phyloP scores from a whole-genome alignment of 1,140 invertebrate genomes.

The Drosophila micromelanica region DNA sequence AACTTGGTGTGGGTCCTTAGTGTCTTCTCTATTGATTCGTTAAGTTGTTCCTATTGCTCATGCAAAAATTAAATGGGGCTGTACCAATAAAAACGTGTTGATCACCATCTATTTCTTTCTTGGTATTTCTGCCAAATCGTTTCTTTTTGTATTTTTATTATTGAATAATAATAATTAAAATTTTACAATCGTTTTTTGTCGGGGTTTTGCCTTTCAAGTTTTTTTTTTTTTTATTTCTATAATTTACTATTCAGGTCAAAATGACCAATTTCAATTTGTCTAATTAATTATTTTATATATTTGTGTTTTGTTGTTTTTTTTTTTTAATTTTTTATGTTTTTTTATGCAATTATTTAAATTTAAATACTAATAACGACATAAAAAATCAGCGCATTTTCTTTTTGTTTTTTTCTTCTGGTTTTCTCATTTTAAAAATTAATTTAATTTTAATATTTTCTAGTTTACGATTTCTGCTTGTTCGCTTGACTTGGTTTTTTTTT shows the following conservation, averaged over 20 bases:
- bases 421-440: constrained; percentile 76
- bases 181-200: constrained; percentile 79
- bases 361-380: constrained; percentile 84
- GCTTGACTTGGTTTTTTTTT: constrained; percentile 62
- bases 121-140: constrained; percentile 73
- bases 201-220: constrained; percentile 42
- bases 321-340: constrained; percentile 44
- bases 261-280: constrained; percentile 81
- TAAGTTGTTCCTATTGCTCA: background rate
- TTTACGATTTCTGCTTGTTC: constrained; percentile 71
- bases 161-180: constrained; percentile 84
- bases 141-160: constrained; percentile 80
- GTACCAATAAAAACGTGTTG: constrained; percentile 22
- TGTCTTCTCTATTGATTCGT: background rate
- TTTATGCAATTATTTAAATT: constrained; percentile 81
- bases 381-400: constrained; percentile 79
- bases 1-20: background rate
- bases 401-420: constrained; percentile 58
- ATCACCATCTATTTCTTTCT: constrained; percentile 10
- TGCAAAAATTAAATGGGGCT: background rate
- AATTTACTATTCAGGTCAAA: constrained; percentile 81
- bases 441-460: constrained; percentile 80
- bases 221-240: constrained; percentile 63
- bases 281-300: constrained; percentile 60
- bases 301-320: constrained; percentile 45